These are phyloP conservation scores for Taeniopygia guttata DNA, from an alignment of 2,797 vertebrate species.

Conservation along the genomic window DNA sequence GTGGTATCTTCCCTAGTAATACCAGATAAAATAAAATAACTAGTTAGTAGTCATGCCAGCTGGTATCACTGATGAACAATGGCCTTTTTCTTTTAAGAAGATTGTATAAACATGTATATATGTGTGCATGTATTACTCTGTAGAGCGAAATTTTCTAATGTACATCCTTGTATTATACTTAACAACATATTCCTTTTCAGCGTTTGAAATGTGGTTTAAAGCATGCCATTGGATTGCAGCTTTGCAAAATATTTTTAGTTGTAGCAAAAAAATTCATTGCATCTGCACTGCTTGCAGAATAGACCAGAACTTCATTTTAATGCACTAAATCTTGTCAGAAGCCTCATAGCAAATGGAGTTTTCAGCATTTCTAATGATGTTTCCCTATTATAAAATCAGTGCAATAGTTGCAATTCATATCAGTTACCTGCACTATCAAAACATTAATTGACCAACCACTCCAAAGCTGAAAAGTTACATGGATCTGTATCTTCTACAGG, in stretches of 20 bases:
- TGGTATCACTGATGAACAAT: slow-evolving; percentile 58
- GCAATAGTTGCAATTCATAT: neutral
- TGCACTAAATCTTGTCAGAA: neutral
- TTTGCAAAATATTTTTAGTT: neutral
- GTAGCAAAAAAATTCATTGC: neutral
- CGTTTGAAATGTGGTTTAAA: neutral
- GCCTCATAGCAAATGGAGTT: neutral
- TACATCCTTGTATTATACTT: neutral
- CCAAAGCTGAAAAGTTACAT: neutral
- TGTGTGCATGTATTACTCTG: neutral
- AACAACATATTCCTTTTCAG: neutral
- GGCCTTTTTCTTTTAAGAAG: slow-evolving; percentile 10
- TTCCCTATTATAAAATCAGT: neutral
- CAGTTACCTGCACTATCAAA: neutral
- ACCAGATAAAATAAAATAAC: slow-evolving; percentile 72
- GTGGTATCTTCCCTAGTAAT: slow-evolving; percentile 62
- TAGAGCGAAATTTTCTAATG: neutral
- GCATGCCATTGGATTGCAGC: neutral
- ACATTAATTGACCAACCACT: neutral
- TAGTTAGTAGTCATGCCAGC: slow-evolving; percentile 46
- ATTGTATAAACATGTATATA: neutral
- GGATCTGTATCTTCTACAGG: neutral
- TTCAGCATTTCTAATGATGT: neutral
- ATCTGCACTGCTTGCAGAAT: neutral
- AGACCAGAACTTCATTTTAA: neutral